These are phyloP conservation scores for Amazona guildingii DNA, from an alignment of 2,113 vertebrate species.

Conservation along the genomic window DNA sequence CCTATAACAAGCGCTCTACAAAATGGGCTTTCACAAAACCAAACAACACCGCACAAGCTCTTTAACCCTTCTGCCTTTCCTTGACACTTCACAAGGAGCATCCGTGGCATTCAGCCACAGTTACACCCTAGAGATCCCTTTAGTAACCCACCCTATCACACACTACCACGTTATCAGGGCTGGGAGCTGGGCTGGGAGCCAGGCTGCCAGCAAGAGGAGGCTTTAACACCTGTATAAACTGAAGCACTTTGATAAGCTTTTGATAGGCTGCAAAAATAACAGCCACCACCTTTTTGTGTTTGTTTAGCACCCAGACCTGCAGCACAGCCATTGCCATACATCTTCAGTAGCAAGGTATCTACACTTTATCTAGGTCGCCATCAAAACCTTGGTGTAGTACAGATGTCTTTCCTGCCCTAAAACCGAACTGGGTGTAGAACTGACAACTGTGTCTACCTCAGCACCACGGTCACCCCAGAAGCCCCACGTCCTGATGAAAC, in stretches of 20 bases:
- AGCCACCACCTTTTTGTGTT: not conserved
- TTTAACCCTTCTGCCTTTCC: not conserved
- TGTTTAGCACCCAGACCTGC: too few species aligned
- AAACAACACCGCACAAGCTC: not conserved
- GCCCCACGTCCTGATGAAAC: fast-evolving
- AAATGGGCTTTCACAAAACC: not conserved
- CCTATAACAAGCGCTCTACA: not conserved
- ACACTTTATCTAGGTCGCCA: not conserved
- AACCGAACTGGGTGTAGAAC: not conserved
- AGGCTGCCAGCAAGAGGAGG: not conserved
- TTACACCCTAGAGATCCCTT: not conserved
- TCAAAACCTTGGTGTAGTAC: not conserved
- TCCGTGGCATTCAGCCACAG: fast-evolving
- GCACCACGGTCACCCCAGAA: not conserved
- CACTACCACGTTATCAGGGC: fast-evolving
- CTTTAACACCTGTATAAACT: not conserved
- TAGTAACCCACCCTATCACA: too few species aligned
- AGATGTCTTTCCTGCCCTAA: not conserved
- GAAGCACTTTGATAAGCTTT: not conserved
- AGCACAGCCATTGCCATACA: fast-evolving
- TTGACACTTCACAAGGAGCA: not conserved
- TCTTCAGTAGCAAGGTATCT: fast-evolving
- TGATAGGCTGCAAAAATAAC: not conserved
- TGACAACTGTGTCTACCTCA: not conserved
- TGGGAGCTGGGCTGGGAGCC: not conserved